Conservation (phyloP, 2,888 invertebrate species). For the Lycophotia porphyrea region DNA sequence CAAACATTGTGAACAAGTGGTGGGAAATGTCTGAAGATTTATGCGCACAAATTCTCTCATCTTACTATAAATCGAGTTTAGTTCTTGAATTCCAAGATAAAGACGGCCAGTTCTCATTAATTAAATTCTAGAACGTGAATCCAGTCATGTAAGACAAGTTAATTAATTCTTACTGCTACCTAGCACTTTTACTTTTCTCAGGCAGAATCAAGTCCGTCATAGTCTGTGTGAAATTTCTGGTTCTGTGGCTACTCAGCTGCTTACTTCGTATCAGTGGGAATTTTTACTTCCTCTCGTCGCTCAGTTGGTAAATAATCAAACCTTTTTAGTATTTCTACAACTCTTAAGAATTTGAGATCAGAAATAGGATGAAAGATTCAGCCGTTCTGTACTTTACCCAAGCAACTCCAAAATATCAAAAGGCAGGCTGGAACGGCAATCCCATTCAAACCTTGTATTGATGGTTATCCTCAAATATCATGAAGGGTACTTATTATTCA, state of each 20-base stretch:
- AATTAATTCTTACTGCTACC: slow-evolving; percentile 3
- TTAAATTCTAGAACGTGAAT: slow-evolving; percentile 33
- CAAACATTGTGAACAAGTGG: slow-evolving; percentile 66
- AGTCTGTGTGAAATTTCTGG: background rate
- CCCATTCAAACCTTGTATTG: slow-evolving; percentile 31
- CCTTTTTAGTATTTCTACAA: background rate
- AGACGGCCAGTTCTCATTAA: slow-evolving; percentile 16
- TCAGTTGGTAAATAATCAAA: background rate
- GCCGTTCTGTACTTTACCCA: background rate
- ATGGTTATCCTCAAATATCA: slow-evolving; percentile 32
- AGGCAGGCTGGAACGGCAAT: slow-evolving; percentile 8
- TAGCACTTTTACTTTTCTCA: slow-evolving; percentile 50
- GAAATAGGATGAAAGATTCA: background rate
- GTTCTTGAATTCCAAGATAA: slow-evolving; percentile 7
- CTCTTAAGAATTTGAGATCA: background rate
- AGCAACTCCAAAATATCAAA: slow-evolving; percentile 17
- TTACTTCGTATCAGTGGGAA: background rate
- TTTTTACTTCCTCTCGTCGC: background rate
- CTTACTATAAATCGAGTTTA: slow-evolving; percentile 35
- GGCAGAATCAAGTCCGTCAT: slow-evolving; percentile 2
- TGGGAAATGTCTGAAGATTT: slow-evolving; percentile 63
- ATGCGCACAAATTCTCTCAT: slow-evolving; percentile 41
- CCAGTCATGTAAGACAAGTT: slow-evolving; percentile 16
- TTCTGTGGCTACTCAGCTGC: background rate
- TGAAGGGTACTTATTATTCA: slow-evolving; percentile 40